Conservation (phyloP, 2,797 vertebrate species). For the Gila robusta region DNA sequence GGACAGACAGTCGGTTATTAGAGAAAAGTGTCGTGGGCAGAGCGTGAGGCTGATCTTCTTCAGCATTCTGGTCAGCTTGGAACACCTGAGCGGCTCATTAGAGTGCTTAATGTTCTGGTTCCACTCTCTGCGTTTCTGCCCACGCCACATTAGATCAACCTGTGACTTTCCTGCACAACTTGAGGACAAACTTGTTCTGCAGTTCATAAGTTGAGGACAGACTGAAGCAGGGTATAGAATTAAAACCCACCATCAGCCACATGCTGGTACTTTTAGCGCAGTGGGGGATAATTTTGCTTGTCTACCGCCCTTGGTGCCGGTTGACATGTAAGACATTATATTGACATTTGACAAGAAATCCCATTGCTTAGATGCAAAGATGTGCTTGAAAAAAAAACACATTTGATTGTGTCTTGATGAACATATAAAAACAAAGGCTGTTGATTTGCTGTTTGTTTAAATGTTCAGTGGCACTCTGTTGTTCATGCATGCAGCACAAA, state of each 20-base stretch:
- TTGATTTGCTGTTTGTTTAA: background rate
- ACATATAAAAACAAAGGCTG: conserved; percentile 14
- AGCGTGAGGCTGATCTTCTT: conserved; percentile 35
- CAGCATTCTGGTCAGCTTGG: conserved; percentile 50
- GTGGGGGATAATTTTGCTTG: background rate
- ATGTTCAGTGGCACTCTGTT: background rate
- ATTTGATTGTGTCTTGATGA: conserved; percentile 16
- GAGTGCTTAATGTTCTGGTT: conserved; percentile 62
- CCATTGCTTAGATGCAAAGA: conserved; percentile 9
- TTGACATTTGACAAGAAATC: conserved; percentile 16
- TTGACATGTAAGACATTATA: background rate
- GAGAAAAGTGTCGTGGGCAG: conserved; percentile 9
- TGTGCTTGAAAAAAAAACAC: background rate
- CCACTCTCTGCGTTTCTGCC: conserved; percentile 54
- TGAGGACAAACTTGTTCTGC: conserved; percentile 51
- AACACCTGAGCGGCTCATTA: conserved; percentile 65
- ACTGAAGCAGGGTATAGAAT: conserved; percentile 5
- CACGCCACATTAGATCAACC: conserved; percentile 51
- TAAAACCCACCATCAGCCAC: background rate
- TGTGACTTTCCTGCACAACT: conserved; percentile 49
- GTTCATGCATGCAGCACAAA: background rate
- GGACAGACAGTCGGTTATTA: conserved; percentile 42
- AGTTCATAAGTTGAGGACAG: conserved; percentile 24
- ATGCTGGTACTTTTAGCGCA: background rate
- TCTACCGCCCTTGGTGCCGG: background rate